phyloP scores from a whole-genome alignment of 1,140 invertebrate genomes.

The Drosophila setifemur region DNA sequence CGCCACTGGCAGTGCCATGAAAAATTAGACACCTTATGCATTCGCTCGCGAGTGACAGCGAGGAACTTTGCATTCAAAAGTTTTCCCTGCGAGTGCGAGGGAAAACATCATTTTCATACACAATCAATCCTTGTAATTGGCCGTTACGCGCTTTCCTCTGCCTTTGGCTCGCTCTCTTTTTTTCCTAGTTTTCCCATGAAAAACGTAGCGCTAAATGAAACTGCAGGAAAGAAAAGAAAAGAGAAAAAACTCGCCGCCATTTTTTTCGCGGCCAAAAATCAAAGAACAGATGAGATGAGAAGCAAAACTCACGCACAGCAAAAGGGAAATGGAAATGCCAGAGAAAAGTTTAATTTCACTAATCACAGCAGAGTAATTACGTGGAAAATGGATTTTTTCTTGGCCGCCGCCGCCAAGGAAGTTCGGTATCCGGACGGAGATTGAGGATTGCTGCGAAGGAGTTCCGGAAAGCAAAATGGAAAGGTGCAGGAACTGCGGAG shows the following conservation, averaged over 20 bases:
- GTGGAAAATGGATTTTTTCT: conserved; percentile 82
- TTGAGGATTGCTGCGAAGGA: conserved; percentile 10
- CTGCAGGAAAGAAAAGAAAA: conserved; percentile 25
- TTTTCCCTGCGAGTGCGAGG: conserved; percentile 20
- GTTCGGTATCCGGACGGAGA: conserved; percentile 12
- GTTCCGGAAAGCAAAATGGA: conserved; percentile 45
- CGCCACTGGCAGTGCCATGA: conserved; percentile 53
- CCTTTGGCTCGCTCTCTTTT: conserved; percentile 20
- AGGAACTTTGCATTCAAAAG: conserved; percentile 33
- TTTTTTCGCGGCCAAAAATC: conserved; percentile 66
- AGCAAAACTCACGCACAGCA: conserved; percentile 66
- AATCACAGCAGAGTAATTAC: conserved; percentile 82
- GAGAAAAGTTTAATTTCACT: conserved; percentile 82
- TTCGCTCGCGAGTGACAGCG: conserved; percentile 29
- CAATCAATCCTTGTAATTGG: conserved; percentile 83
- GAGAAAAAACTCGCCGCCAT: conserved; percentile 43
- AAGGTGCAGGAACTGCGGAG: conserved; percentile 51
- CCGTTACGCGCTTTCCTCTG: conserved; percentile 68
- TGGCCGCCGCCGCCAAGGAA: conserved; percentile 18
- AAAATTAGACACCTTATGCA: conserved; percentile 82
- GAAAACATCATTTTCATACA: conserved; percentile 79
- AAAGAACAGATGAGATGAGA: conserved; percentile 54
- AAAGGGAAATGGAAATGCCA: conserved; percentile 69
- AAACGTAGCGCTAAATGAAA: conserved; percentile 82
- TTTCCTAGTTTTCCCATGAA: conserved; percentile 80